Percentiles rank a stretch among this genome's conserved stretches.
Conservation (phyloP, 2,113 vertebrate species). For the Neolamprologus falcicula region DNA sequence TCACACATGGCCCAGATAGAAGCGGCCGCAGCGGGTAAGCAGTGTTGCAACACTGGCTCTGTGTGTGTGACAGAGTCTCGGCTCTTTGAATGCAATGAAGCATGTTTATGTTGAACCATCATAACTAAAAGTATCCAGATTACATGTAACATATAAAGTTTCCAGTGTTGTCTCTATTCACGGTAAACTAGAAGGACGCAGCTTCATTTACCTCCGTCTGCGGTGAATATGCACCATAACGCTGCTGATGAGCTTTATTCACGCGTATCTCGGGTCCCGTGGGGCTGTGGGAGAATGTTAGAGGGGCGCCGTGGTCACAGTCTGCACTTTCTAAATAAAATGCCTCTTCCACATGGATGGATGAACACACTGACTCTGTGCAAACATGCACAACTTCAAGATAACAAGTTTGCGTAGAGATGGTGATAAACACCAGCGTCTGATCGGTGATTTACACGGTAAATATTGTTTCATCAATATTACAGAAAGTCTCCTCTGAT, state of each 20-base stretch:
- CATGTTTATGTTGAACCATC: background rate
- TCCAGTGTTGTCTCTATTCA: too few relatives aligned
- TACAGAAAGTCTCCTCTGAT: background rate
- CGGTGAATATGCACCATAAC: background rate
- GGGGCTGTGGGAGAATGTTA: background rate
- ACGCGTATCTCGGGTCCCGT: background rate
- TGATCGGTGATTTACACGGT: too few relatives aligned
- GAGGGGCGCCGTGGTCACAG: background rate
- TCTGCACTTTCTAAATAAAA: background rate
- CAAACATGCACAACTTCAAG: background rate
- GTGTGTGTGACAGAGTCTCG: too few relatives aligned
- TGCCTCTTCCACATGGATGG: rapidly evolving
- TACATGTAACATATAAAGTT: background rate
- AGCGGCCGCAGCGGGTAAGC: constrained; percentile 79
- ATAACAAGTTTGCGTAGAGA: background rate
- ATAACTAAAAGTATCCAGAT: background rate
- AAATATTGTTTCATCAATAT: background rate
- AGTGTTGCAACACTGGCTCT: background rate
- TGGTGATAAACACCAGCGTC: background rate
- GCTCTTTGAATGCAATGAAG: background rate
- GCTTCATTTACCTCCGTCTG: background rate
- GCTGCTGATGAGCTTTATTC: rapidly evolving
- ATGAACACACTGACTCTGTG: background rate
- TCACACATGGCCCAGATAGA: constrained; percentile 81
- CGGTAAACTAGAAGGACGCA: background rate